These are phyloP conservation scores for Cyclargus thomasi DNA, from an alignment of 1,140 invertebrate genomes.

Conservation along the genomic window DNA sequence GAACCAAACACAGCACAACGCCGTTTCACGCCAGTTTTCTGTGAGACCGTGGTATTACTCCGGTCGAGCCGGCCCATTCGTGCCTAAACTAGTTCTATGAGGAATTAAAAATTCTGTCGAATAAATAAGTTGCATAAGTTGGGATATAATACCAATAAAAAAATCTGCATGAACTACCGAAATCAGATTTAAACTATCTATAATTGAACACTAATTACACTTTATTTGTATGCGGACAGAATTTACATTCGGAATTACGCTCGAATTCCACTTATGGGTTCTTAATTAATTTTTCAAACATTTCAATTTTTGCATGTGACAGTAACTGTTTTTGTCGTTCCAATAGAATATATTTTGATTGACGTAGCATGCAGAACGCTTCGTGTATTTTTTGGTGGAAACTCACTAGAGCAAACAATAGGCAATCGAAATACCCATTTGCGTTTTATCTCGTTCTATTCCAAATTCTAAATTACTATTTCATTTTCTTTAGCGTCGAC, in stretches of 20 bases:
- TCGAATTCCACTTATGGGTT: background rate
- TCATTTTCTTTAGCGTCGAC: background rate
- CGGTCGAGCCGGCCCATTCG: no score
- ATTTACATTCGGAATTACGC: background rate
- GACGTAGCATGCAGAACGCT: background rate
- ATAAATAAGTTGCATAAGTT: no score
- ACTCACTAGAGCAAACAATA: slow-evolving; percentile 7
- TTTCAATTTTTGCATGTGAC: slow-evolving; percentile 1
- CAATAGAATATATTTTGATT: slow-evolving; percentile 10
- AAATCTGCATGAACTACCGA: no score
- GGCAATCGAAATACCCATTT: slow-evolving; percentile 4
- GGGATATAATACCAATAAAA: no score
- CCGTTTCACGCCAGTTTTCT: no score
- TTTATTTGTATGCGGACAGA: background rate
- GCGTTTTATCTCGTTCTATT: background rate
- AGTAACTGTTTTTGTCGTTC: slow-evolving; percentile 6
- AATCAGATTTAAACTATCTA: background rate
- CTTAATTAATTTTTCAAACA: slow-evolving; percentile 6
- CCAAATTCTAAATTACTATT: background rate
- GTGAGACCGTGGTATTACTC: no score
- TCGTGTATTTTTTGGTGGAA: background rate
- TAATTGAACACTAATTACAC: background rate
- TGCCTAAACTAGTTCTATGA: no score
- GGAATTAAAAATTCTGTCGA: no score
- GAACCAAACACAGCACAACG: no score